Evolutionary conservation across 1,140 invertebrate genomes (phyloP), one percentile per base, ranked within the genome.

Genomic region (Sesamia nonagrioides): DNA sequence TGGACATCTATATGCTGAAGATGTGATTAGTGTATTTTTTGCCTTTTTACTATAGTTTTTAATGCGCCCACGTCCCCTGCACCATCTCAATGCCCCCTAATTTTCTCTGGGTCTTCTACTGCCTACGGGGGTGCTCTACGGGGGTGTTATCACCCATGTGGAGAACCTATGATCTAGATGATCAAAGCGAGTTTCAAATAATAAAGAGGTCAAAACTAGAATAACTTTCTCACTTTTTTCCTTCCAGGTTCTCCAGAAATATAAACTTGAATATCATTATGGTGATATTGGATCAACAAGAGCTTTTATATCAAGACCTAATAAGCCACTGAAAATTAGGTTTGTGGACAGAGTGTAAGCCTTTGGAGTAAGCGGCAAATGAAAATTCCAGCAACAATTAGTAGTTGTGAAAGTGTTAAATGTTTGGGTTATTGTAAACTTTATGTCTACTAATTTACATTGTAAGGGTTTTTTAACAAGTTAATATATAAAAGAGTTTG

Each of bases 231-330:
- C 40, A 6, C 9, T 35, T 37, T 17, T 37, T 63, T 37, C 18
- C 78, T 87, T 86, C 17, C 89, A 97, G 96, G 78, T 96, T 48
- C 66, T 97, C 50, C 94, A 95, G 74, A 95, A 96, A 82, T 97
- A 95, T 80, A 95, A 93, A 84, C 89, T 97, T 21, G 96, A 97
- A 79, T 97, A 97, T 84, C 96, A 96, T 82, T 97, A 97, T 85
- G 96, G 95, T 17, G 96, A 96, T 73, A 96, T 97, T 48, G 86
- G 89, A n/a, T 95, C 96, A 40, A 95, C 90, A 40, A 95, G 95
- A 82, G 91, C 92, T 76, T 95, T 96, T 83, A 92, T 96, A 45
- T 95, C 96, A 48, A 95, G 94, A 52, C 96, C 96, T 6, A 96
- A 95, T 72, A 96, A 94, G 86, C 92, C 95, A 9, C 90, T 97